A percentile compares a stretch with the other conserved stretches of the same genome.
These are phyloP conservation scores for Pachliopta kotzebuea DNA, from an alignment of 2,888 invertebrate genomes.

Conservation along the genomic window DNA sequence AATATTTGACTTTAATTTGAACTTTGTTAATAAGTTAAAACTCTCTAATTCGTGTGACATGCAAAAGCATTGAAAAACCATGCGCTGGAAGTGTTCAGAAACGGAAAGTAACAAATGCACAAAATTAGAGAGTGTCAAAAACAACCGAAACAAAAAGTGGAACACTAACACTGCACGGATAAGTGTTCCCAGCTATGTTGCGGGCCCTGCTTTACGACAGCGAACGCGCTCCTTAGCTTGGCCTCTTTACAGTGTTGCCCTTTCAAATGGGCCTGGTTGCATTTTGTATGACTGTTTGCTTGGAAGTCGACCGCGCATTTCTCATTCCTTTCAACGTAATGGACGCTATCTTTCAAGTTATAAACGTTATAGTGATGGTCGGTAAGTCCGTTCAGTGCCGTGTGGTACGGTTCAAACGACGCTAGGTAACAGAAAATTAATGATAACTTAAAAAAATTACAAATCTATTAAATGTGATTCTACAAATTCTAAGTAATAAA, in stretches of 20 bases:
- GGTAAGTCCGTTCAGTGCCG: constrained; percentile 73
- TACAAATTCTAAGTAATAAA: background rate
- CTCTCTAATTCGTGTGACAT: background rate
- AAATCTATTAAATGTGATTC: constrained; percentile 42
- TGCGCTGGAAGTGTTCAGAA: constrained; percentile 31
- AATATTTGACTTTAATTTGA: no score
- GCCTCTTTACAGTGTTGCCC: constrained; percentile 65
- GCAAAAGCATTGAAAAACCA: constrained; percentile 2
- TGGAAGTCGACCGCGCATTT: constrained; percentile 69
- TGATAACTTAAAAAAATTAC: constrained; percentile 63
- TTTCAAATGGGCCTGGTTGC: constrained; percentile 66
- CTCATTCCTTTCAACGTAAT: constrained; percentile 74
- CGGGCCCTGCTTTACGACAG: constrained; percentile 82
- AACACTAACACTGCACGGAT: constrained; percentile 82
- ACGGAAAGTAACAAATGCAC: constrained; percentile 39
- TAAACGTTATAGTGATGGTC: constrained; percentile 73
- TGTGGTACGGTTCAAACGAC: constrained; percentile 76
- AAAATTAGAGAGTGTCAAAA: constrained; percentile 41
- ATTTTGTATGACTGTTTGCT: constrained; percentile 76
- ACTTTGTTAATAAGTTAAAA: no score
- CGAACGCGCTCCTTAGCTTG: constrained; percentile 83
- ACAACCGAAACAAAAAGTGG: constrained; percentile 37
- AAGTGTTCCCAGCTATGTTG: constrained; percentile 82
- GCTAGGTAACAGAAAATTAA: constrained; percentile 63
- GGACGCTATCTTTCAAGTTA: constrained; percentile 75